Percentiles rank a stretch among this genome's conserved stretches.
Evolutionary conservation across 2,113 vertebrate genomes (phyloP).

Genomic region (Ctenomys sociabilis): DNA sequence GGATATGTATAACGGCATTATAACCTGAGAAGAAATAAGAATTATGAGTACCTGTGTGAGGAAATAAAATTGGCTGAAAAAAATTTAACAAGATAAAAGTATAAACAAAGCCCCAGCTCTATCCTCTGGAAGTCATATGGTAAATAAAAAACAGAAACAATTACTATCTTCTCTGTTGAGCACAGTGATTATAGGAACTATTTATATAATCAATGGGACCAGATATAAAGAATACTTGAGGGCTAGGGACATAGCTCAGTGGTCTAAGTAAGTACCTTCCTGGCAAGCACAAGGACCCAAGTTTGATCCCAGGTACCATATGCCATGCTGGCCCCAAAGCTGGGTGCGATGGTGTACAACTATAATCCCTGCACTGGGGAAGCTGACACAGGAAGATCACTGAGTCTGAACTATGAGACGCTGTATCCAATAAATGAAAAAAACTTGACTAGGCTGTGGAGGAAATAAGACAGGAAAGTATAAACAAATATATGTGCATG

Average conservation of each 20-base stretch:
- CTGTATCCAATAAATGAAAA: too few relatives aligned
- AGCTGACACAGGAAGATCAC: too few relatives aligned
- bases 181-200: background rate
- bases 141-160: background rate
- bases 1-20: background rate
- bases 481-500: background rate
- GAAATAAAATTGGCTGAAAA: background rate
- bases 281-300: too few relatives aligned
- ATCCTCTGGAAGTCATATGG: background rate
- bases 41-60: slow-evolving; percentile 11
- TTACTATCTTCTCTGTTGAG: background rate
- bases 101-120: background rate
- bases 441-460: too few relatives aligned
- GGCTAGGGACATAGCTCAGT: too few relatives aligned
- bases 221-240: background rate
- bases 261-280: too few relatives aligned
- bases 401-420: too few relatives aligned
- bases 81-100: background rate
- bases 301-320: background rate
- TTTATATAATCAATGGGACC: background rate
- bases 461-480: background rate
- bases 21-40: slow-evolving; percentile 40
- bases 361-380: too few relatives aligned
- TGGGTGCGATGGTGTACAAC: too few relatives aligned
- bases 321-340: too few relatives aligned